These are phyloP conservation scores for Poecilia wingei DNA, from an alignment of 2,797 vertebrate genomes.

Conservation along the genomic window DNA sequence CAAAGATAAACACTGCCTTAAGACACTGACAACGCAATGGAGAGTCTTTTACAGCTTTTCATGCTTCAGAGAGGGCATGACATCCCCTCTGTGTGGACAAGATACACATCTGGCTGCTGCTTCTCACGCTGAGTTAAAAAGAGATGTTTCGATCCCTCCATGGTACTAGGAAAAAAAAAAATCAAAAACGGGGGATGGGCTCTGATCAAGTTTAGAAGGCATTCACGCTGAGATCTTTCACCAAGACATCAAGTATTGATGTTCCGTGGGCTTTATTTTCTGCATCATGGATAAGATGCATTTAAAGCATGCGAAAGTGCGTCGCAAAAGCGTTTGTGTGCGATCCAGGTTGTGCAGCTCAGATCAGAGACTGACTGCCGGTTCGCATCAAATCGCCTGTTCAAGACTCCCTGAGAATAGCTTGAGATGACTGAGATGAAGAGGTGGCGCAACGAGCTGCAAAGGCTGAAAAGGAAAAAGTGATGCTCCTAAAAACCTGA, in stretches of 20 bases:
- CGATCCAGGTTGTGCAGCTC: slow-evolving; percentile 16
- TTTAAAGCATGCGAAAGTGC: not conserved
- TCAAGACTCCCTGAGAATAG: slow-evolving; percentile 55
- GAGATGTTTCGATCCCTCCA: slow-evolving; percentile 42
- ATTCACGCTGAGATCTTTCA: slow-evolving; percentile 14
- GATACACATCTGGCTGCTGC: slow-evolving; percentile 58
- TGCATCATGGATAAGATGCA: not conserved
- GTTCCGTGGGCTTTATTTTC: slow-evolving; percentile 5
- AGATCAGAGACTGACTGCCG: slow-evolving; percentile 31
- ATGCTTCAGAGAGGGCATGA: slow-evolving; percentile 53
- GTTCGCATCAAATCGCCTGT: slow-evolving; percentile 40
- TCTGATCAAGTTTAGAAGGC: slow-evolving; percentile 24
- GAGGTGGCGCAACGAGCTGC: slow-evolving; percentile 33
- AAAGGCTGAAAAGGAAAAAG: slow-evolving; percentile 45
- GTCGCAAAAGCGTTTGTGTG: slow-evolving; percentile 31
- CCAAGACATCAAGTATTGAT: slow-evolving; percentile 2
- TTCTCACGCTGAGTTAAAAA: slow-evolving; percentile 57
- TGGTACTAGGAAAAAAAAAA: not conserved
- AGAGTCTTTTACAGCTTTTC: slow-evolving; percentile 45
- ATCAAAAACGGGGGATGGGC: slow-evolving; percentile 18
- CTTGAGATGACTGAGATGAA: slow-evolving; percentile 53
- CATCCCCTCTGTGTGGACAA: slow-evolving; percentile 41
- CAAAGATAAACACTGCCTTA: slow-evolving; percentile 77
- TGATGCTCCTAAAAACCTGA: slow-evolving; percentile 66
- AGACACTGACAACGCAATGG: slow-evolving; percentile 66